phyloP scores from a whole-genome alignment of 1,140 invertebrate species.

The Lordiphosa collinella region DNA sequence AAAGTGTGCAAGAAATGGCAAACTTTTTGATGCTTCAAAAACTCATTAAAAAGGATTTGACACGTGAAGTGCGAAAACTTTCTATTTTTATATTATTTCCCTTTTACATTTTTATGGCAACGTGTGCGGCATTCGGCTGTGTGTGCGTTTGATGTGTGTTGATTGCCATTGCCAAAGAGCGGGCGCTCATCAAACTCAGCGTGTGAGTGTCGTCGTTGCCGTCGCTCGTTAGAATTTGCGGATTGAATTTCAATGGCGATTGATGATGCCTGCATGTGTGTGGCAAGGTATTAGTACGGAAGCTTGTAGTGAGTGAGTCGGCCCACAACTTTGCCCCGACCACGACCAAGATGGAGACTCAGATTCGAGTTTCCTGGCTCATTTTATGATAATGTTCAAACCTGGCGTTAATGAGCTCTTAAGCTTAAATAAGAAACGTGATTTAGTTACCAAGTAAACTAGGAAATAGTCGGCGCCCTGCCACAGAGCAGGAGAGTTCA shows the following conservation, averaged over 20 bases:
- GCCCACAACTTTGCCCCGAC: constrained; percentile 36
- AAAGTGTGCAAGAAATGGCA: constrained; percentile 69
- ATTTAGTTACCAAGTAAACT: constrained; percentile 78
- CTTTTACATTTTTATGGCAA: constrained; percentile 78
- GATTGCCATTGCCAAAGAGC: constrained; percentile 61
- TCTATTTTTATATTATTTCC: constrained; percentile 78
- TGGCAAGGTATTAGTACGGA: constrained; percentile 19
- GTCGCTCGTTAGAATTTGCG: constrained; percentile 61
- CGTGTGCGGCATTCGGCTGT: constrained; percentile 48
- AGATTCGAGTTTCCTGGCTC: constrained; percentile 38
- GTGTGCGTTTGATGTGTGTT: constrained; percentile 65
- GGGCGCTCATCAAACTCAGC: constrained; percentile 48
- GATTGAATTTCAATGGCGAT: constrained; percentile 78
- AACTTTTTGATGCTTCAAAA: constrained; percentile 77
- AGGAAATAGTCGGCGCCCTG: constrained; percentile 42
- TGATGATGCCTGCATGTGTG: constrained; percentile 47
- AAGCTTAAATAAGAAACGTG: constrained; percentile 78
- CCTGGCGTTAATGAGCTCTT: constrained; percentile 77
- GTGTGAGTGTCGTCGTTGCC: constrained; percentile 34
- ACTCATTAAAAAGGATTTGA: constrained; percentile 79
- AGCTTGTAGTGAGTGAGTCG: constrained; percentile 25
- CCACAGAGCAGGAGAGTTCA: constrained; percentile 4
- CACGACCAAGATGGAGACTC: constrained; percentile 37
- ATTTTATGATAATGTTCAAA: constrained; percentile 74
- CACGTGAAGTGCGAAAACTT: constrained; percentile 78